Evolutionary conservation across 2,888 invertebrate species (phyloP), one percentile per base, ranked within the genome.

Genomic region (Hirtodrosophila confusa): DNA sequence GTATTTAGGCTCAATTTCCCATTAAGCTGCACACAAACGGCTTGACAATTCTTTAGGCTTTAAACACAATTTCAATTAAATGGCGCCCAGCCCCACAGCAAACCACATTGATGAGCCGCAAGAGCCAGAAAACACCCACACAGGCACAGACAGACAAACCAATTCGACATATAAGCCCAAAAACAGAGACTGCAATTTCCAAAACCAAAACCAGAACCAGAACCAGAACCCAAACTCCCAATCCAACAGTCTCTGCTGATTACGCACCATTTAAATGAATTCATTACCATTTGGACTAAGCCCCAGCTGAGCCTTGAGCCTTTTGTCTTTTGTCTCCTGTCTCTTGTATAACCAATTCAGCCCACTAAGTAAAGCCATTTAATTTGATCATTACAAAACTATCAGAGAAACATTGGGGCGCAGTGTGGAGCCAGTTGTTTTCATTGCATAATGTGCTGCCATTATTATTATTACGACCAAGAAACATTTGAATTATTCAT

Each of bases 301-400:
- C 76, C 61, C 24, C 27, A 40, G 33, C 51, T 44, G 69, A 56
- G 60, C 41, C 60, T 50, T 31, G 43, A 53, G 62, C 57, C 67
- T 37, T 45, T 54, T 55, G 45, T 33, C 51, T 41, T 24, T 44
- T 37, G 55, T 33, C 56, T 51, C 39, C 48, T 73, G 74, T 66
- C 77, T 61, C 69, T 67, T 77, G 80, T 67, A 67, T 17, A 17
- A 63, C 41, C 41, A 41, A 33, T 27, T 36, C 45, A 36, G 51
- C 50, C 69, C 36, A 62, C 69, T 49, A 64, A 65, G 67, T 64
- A 68, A 69, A 68, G 69, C 61, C 78, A 84, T 83, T 75, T 78
- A 69, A 80, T 75, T 83, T 86, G 85, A 84, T 84, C 82, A 86
- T 86, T 83, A 84, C 85, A 86, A 84, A 83, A 86, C 86, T 86